Conservation (phyloP, 2,888 invertebrate genomes). For the Chydorus sphaericus region DNA sequence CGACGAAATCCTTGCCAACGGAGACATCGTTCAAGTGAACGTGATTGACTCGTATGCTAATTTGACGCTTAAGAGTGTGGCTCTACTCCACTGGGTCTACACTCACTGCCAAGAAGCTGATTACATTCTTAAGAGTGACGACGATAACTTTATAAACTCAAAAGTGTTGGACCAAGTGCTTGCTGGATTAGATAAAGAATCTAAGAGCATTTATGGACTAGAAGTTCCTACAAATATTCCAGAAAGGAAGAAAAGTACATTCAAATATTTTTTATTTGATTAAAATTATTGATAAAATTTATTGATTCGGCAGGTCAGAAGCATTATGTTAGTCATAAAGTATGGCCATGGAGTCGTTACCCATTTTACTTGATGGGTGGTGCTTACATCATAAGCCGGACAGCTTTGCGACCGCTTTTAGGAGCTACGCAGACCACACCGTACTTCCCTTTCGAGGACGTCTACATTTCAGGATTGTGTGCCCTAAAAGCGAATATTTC, state of each 20-base stretch:
- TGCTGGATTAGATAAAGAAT: background rate
- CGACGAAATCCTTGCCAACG: background rate
- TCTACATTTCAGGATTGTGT: constrained; percentile 7
- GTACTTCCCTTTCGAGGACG: background rate
- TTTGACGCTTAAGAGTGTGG: constrained; percentile 4
- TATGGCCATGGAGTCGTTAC: constrained; percentile 8
- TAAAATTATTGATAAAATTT: background rate
- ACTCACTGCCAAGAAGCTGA: background rate
- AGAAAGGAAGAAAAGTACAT: background rate
- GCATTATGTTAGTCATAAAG: constrained; percentile 1
- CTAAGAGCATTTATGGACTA: background rate
- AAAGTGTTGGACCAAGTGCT: background rate
- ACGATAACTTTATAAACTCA: constrained; percentile 4
- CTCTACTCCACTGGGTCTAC: constrained; percentile 6
- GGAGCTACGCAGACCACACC: background rate
- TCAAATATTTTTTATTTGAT: background rate
- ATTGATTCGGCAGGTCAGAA: background rate
- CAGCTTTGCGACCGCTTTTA: background rate
- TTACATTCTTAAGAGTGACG: constrained; percentile 4
- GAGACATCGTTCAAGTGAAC: constrained; percentile 5
- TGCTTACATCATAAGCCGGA: background rate
- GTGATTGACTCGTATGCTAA: constrained; percentile 5
- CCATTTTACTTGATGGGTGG: constrained; percentile 6
- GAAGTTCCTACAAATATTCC: background rate
- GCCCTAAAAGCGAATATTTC: background rate